Evolutionary conservation across 2,797 vertebrate species (phyloP), one percentile per base, ranked within the genome.

Genomic region (Myripristis murdjan): DNA sequence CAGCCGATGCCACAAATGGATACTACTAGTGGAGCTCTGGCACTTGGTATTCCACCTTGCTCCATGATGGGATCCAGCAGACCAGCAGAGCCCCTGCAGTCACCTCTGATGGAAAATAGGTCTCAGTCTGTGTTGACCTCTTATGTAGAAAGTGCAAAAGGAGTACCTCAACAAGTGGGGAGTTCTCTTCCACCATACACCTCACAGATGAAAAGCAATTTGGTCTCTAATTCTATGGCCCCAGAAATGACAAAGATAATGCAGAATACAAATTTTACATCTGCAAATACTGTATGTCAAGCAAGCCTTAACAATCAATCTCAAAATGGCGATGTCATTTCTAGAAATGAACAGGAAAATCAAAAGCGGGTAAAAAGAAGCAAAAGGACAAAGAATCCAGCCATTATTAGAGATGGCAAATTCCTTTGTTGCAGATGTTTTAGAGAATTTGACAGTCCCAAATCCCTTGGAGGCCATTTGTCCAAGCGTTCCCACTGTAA

Each of bases 381-480:
- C 82, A 96, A 86, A 83, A 95, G 96, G 74, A 94, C 95, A 47
- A 99, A 97, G 73, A 99, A 97, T 95, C 98, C 98, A 53, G 97
- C 98, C 33, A 98, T 99, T 82, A 88, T 98, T 63, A 95, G 91
- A 89, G 96, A 98, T 82, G 97, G 97, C 3, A 99, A 99, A 87
- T 98, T 97, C 85, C 94, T 98, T 81, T 99, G 98, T 83, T 95
- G 97, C 69, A 93, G 96, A 49, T 99, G 98, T 92, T 98, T 94
- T 73, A 94, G 97, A 89, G 93, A 95, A 73, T 99, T 99, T 86
- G 87, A 93, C 54, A 97, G 96, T 88, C 96, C 97, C 18, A 96
- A 96, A 85, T 99, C 98, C 43, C 95, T 99, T 6, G 98, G 98
- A 67, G 98, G 98, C 61, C 98, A 99, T 88, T 95, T 99, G 73